Conservation (phyloP, 2,888 invertebrate species). For the Diaperis boleti region DNA sequence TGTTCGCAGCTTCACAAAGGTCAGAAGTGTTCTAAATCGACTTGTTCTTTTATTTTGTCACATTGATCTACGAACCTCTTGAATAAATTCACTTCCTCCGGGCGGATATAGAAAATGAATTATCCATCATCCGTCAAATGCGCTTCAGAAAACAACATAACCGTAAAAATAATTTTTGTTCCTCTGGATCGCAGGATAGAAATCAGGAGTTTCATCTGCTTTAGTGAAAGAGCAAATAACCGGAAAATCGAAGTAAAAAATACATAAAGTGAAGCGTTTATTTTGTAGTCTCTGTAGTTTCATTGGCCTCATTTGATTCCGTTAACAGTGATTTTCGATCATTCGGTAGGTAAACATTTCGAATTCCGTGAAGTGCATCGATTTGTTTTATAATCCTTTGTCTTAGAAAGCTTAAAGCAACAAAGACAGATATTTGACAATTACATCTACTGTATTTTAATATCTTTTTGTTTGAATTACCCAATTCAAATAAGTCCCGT, state of each 20-base stretch:
- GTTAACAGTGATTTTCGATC: no score
- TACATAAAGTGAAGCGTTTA: no score
- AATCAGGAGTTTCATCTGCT: conserved; percentile 3
- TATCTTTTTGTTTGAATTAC: no score
- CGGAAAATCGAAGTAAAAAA: conserved; percentile 21
- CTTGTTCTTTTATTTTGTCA: conserved; percentile 1
- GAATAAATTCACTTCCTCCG: conserved; percentile 2
- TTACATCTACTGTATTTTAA: no score
- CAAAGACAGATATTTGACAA: no score
- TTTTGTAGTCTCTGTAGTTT: no score
- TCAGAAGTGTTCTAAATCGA: conserved; percentile 3
- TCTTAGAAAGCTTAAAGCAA: no score
- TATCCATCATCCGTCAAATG: conserved; percentile 22
- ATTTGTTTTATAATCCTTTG: no score
- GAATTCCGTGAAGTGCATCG: no score
- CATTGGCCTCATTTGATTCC: no score
- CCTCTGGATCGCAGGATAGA: background rate
- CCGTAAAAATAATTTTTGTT: conserved; percentile 19
- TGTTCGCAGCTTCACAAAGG: background rate
- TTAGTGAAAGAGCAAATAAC: conserved; percentile 7
- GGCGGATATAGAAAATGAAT: conserved; percentile 14
- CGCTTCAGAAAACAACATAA: conserved; percentile 6
- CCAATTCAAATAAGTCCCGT: no score
- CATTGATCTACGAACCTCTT: conserved; percentile 4
- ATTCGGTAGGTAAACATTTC: no score